Percentiles rank a stretch among this genome's conserved stretches.
phyloP scores from a whole-genome alignment of 1,140 invertebrate species.

The Lepidurus packardi region DNA sequence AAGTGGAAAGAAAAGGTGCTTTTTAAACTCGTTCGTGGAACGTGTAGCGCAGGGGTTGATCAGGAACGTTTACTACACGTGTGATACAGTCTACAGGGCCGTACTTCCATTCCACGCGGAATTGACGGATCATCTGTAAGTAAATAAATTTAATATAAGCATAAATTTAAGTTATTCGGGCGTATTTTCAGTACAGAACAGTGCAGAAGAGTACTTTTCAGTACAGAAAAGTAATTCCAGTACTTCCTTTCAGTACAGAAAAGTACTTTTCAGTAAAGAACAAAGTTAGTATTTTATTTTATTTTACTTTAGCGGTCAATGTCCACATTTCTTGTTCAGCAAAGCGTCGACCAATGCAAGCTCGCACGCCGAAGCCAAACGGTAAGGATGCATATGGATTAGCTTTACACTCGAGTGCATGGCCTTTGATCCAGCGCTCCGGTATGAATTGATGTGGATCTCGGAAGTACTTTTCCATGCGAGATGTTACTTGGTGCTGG shows the following conservation, averaged over 20 bases:
- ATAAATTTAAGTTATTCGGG: neutral
- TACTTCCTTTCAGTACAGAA: too few species aligned
- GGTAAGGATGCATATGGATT: slow-evolving; percentile 68
- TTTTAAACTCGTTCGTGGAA: slow-evolving; percentile 43
- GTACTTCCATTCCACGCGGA: slow-evolving; percentile 37
- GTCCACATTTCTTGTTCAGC: slow-evolving; percentile 44
- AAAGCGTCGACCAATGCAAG: slow-evolving; percentile 46
- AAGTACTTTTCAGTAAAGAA: too few species aligned
- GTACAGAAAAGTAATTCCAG: too few species aligned
- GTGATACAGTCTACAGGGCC: slow-evolving; percentile 39
- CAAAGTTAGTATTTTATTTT: neutral
- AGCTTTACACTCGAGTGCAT: slow-evolving; percentile 39
- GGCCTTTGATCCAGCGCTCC: slow-evolving; percentile 65
- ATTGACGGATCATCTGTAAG: slow-evolving; percentile 38
- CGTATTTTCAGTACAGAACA: neutral
- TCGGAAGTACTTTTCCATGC: slow-evolving; percentile 69
- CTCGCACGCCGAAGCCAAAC: slow-evolving; percentile 69
- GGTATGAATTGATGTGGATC: slow-evolving; percentile 67
- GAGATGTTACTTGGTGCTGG: slow-evolving; percentile 75
- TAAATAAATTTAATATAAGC: neutral
- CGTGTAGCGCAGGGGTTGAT: slow-evolving; percentile 58
- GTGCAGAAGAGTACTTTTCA: too few species aligned
- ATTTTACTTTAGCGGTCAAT: slow-evolving; percentile 35
- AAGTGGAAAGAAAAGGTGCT: neutral
- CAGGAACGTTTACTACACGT: slow-evolving; percentile 53